Conservation (phyloP, 2,113 vertebrate genomes). For the Misgurnus mizolepis region DNA sequence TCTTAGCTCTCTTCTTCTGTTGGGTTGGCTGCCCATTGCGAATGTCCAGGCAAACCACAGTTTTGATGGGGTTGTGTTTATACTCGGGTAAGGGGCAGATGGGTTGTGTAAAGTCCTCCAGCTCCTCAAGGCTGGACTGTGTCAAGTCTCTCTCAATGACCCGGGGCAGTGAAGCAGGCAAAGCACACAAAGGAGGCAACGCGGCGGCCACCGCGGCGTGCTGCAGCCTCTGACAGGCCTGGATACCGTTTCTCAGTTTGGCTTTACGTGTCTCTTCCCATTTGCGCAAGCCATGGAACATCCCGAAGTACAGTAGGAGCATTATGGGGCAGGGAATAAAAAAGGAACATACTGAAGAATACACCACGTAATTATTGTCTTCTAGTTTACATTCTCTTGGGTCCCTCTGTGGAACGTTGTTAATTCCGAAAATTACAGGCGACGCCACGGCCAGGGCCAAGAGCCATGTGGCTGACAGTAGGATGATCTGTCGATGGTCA, state of each 20-base stretch:
- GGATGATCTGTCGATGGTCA: conserved; percentile 82
- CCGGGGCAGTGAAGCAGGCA: conserved; percentile 53
- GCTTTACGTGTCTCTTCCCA: conserved; percentile 85
- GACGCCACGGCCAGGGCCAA: conserved; percentile 89
- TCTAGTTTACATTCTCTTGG: conserved; percentile 86
- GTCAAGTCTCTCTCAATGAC: conserved; percentile 68
- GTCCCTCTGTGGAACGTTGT: conserved; percentile 80
- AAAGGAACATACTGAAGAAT: conserved; percentile 93
- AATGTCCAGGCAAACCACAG: conserved; percentile 71
- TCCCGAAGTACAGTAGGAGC: conserved; percentile 89
- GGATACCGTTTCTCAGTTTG: conserved; percentile 80
- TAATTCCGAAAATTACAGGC: conserved; percentile 89
- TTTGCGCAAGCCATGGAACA: conserved; percentile 82
- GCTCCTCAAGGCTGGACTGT: conserved; percentile 65
- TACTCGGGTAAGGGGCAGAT: conserved; percentile 76
- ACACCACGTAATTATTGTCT: conserved; percentile 87
- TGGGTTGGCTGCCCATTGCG: conserved; percentile 58
- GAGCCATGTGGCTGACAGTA: conserved; percentile 90
- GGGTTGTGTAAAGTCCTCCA: conserved; percentile 56
- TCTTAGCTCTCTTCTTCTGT: conserved; percentile 77
- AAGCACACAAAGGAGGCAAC: conserved; percentile 53
- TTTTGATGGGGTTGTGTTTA: conserved; percentile 69
- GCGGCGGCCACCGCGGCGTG: conserved; percentile 61
- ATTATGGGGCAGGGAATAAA: conserved; percentile 94
- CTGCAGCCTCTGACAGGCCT: conserved; percentile 74